Base-by-base conservation (phyloP, 2,888 invertebrate species). In the Lithophane ornitopus region DNA sequence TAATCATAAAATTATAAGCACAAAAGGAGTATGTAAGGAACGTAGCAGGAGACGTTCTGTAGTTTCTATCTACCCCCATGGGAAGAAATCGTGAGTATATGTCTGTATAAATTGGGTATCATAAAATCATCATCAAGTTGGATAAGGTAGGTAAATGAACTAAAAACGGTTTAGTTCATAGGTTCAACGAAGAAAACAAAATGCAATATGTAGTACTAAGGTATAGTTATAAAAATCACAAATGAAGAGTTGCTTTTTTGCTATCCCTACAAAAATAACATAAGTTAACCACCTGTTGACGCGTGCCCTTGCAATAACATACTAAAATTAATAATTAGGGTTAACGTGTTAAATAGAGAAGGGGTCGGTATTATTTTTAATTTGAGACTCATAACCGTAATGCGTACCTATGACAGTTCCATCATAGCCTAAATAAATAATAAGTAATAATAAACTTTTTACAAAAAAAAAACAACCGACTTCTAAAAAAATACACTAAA, bases 271-370 rank as follows among this genome's bases (percentile, higher is more conserved):
- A 41, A 44, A 68, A 67, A 69, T 82, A 19, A 89, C 85, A 84
- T 89, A 88, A 89, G 89, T 86, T 85, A 85, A 85, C 93, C 92
- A 94, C 94, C 92, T 94, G 94, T 94, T 94, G 93, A 81, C 58
- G 89, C 87, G 88, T 91, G 85, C 77, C 74, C 66, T 78, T 80
- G 79, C 69, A 77, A 70, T 80, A 74, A 80, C 70, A 86, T 82
- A 76, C 70, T 74, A 69, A 72, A 70, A 78, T 78, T 70, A 70
- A 62, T 61, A 59, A 62, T 70, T 54, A 66, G 41, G 62, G 58
- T 39, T 62, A 52, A 49, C 28, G 22, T 41, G 68, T 44, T 61
- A n/a, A 34, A 34, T 19, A 34, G 0, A 34, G 11, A 1, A 49
- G 39, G 6, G 52, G 28, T 22, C 22, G 8, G 28, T 22, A 28